Percentiles rank a stretch among this genome's conserved stretches.
phyloP scores from a whole-genome alignment of 2,113 vertebrate genomes.

The Campylomormyrus tamandua region DNA sequence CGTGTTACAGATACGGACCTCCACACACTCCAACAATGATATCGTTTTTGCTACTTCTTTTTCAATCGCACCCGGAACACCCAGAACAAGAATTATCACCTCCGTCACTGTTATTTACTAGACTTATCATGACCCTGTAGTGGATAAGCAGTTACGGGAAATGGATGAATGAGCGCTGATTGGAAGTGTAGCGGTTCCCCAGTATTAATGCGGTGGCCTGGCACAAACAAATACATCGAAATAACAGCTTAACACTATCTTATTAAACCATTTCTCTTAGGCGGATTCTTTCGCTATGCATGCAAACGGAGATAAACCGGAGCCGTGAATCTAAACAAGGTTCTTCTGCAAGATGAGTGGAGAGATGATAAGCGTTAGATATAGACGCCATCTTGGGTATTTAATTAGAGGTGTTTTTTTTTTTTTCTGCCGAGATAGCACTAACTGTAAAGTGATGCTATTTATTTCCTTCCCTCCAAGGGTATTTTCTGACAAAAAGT shows the following conservation, averaged over 20 bases:
- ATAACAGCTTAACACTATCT: not conserved
- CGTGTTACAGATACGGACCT: not conserved
- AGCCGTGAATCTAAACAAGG: not conserved
- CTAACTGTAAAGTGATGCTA: slow-evolving; percentile 15
- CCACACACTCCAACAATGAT: not conserved
- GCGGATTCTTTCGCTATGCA: not conserved
- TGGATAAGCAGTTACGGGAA: not conserved
- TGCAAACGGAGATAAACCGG: not conserved
- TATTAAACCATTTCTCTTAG: not conserved
- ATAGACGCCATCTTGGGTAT: not conserved
- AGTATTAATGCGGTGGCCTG: not conserved
- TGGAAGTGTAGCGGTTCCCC: not conserved
- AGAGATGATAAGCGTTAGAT: not conserved
- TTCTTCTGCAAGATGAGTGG: not conserved
- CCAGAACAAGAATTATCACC: not conserved
- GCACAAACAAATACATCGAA: not conserved
- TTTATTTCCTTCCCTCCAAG: slow-evolving; percentile 18
- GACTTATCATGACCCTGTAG: not conserved
- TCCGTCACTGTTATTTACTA: not conserved
- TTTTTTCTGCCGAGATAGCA: slow-evolving; percentile 10
- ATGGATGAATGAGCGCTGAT: not conserved
- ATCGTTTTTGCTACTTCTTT: not conserved
- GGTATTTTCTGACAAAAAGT: slow-evolving; percentile 19
- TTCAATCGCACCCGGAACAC: not conserved
- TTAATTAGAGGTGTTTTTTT: slow-evolving; percentile 16